Conservation (phyloP, 2,888 invertebrate species). For the Drosophila leonis region DNA sequence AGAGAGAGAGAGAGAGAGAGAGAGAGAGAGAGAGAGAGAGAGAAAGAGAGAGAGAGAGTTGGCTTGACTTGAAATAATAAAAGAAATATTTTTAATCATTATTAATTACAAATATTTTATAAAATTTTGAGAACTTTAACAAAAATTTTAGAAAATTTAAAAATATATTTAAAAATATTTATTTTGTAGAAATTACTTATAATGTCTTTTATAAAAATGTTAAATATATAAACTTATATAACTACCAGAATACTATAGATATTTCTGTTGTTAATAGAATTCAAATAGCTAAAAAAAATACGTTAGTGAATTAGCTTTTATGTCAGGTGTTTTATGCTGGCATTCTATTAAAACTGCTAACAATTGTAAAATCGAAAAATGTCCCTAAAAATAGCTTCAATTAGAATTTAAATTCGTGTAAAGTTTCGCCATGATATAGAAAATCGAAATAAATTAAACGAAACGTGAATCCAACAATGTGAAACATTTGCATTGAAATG, state of each 20-base stretch:
- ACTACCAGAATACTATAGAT: not conserved
- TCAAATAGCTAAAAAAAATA: not conserved
- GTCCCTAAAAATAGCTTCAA: not conserved
- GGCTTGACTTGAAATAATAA: too few relatives aligned
- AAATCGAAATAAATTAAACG: conserved; percentile 47
- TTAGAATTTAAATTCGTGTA: conserved; percentile 3
- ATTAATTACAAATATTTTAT: too few relatives aligned
- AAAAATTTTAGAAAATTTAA: too few relatives aligned
- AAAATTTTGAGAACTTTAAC: too few relatives aligned
- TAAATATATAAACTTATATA: too few relatives aligned
- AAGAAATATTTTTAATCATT: too few relatives aligned
- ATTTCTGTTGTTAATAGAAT: not conserved
- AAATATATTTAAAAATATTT: too few relatives aligned
- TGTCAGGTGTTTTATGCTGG: not conserved
- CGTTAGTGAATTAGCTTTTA: not conserved
- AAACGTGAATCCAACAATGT: conserved; percentile 59
- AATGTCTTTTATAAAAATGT: too few relatives aligned
- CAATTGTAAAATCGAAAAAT: not conserved
- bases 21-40: too few relatives aligned
- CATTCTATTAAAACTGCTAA: not conserved
- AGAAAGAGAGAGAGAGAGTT: too few relatives aligned
- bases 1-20: too few relatives aligned
- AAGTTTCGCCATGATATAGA: conserved; percentile 1
- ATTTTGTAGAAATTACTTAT: too few relatives aligned
- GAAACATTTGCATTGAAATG: conserved; percentile 67